These are phyloP conservation scores for Macroglossus sobrinus DNA, from an alignment of 2,113 vertebrate species.

Conservation along the genomic window DNA sequence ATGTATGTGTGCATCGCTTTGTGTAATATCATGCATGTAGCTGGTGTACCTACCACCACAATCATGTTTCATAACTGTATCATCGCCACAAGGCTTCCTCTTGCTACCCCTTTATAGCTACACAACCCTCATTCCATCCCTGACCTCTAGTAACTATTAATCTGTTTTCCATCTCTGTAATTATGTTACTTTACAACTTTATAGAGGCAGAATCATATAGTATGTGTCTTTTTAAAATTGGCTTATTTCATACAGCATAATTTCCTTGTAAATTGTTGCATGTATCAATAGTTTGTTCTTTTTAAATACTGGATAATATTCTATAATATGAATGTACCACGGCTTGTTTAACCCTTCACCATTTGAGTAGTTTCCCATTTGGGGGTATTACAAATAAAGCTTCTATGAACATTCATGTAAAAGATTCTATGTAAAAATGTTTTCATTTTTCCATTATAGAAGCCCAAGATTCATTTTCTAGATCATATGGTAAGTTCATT, in stretches of 20 bases:
- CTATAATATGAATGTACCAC: not conserved
- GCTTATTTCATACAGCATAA: not conserved
- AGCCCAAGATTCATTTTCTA: not conserved
- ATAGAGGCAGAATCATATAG: not conserved
- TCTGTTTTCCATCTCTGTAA: not conserved
- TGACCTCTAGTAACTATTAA: not conserved
- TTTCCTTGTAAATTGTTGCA: not conserved
- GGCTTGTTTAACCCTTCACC: not conserved
- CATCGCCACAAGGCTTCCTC: not conserved
- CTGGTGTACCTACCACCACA: not conserved
- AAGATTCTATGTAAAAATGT: not conserved
- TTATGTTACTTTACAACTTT: not conserved
- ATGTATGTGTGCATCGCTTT: not conserved
- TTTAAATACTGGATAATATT: not conserved
- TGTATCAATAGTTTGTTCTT: not conserved
- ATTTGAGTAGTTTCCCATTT: not conserved
- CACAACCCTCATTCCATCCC: not conserved
- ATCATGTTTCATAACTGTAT: not conserved
- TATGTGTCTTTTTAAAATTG: not conserved
- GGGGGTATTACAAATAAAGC: not conserved
- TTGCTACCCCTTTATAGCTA: not conserved
- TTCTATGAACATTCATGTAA: not conserved
- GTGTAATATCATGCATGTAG: not conserved
- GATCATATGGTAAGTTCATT: not conserved
- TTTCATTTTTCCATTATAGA: not conserved